Evolutionary conservation across 2,888 invertebrate species (phyloP).

Genomic region (Hirtodrosophila confusa): DNA sequence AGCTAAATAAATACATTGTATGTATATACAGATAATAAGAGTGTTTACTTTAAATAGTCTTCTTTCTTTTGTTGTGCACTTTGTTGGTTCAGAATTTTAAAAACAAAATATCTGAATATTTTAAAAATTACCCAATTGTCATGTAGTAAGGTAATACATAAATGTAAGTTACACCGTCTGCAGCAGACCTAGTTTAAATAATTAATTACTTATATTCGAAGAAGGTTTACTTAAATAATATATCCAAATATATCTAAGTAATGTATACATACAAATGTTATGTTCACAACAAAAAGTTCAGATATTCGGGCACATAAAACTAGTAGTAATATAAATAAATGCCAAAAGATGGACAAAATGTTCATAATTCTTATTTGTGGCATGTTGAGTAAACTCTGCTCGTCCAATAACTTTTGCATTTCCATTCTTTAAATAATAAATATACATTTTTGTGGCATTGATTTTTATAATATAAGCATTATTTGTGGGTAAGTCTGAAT

Average conservation of each 20-base stretch:
- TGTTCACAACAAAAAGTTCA: conserved; percentile 32
- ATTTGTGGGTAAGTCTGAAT: conserved; percentile 46
- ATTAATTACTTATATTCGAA: conserved; percentile 18
- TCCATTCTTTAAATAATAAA: conserved; percentile 15
- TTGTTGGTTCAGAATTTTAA: conserved; percentile 53
- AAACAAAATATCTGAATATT: conserved; percentile 41
- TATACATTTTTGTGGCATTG: conserved; percentile 17
- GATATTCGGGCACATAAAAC: conserved; percentile 13
- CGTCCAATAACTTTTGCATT: background rate
- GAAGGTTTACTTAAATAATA: conserved; percentile 19
- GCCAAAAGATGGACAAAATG: conserved; percentile 41
- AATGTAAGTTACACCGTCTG: conserved; percentile 23
- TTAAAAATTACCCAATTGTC: conserved; percentile 35
- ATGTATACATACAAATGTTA: conserved; percentile 17
- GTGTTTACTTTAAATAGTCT: conserved; percentile 62
- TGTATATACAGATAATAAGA: conserved; percentile 61
- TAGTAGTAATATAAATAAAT: conserved; percentile 34
- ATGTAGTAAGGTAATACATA: conserved; percentile 28
- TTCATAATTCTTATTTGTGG: conserved; percentile 13
- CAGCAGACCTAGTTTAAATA: conserved; percentile 30
- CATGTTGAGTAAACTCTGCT: conserved; percentile 15
- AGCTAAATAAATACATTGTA: conserved; percentile 48
- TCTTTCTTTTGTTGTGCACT: conserved; percentile 61
- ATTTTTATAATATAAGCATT: conserved; percentile 34
- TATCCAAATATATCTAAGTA: conserved; percentile 19